A percentile compares a stretch with the other conserved stretches of the same genome.
Conservation (phyloP, 2,113 vertebrate species). For the Hyaena hyaena region DNA sequence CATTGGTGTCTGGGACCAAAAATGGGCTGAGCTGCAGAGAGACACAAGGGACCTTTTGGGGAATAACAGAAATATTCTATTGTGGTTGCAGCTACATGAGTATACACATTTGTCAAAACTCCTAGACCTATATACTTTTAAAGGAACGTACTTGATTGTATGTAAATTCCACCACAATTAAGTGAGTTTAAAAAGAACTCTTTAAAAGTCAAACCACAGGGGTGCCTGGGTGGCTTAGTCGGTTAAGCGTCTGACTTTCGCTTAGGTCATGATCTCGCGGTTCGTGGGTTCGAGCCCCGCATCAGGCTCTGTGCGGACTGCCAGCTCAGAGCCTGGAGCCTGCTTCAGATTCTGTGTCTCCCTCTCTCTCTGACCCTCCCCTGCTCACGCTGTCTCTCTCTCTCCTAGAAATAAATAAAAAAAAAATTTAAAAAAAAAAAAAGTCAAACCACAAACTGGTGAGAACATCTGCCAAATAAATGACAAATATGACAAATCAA, state of each 20-base stretch:
- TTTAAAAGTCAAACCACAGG: slow-evolving; percentile 19
- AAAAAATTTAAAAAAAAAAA: no score
- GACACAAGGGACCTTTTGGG: background rate
- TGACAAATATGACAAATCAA: slow-evolving; percentile 17
- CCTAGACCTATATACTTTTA: background rate
- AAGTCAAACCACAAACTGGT: slow-evolving; percentile 8
- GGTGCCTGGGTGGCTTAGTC: no score
- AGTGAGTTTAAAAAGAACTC: background rate
- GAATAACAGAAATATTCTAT: background rate
- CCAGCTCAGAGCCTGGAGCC: no score
- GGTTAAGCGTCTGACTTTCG: no score
- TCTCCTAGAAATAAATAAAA: no score
- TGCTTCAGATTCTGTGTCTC: no score
- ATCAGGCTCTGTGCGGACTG: no score
- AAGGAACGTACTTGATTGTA: background rate
- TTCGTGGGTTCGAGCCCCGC: no score
- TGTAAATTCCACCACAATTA: slow-evolving; percentile 8
- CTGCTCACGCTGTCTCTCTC: no score
- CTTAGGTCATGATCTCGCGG: no score
- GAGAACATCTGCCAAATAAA: slow-evolving; percentile 1
- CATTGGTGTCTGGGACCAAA: background rate
- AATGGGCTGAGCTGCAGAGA: background rate
- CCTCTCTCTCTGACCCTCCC: no score
- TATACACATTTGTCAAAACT: slow-evolving; percentile 34
- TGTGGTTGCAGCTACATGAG: background rate